Evolutionary conservation across 2,888 invertebrate genomes (phyloP), one percentile per base, ranked within the genome.

Genomic region (Halictus ligatus): DNA sequence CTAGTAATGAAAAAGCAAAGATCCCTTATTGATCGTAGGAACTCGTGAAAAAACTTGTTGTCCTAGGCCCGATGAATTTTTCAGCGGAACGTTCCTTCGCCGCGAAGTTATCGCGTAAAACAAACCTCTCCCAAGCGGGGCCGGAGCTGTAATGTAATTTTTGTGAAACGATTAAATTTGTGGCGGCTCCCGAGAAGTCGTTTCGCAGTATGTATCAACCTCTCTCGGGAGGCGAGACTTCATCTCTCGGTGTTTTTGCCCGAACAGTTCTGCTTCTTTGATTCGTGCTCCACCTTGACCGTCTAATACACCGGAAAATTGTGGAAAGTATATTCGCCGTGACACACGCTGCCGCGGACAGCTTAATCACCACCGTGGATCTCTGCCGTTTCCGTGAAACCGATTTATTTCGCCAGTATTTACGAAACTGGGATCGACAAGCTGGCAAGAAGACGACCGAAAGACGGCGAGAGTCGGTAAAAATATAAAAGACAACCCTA

Each of bases 31-130:
- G 48, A 73, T 48, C 73, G 73, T 7, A 29, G 25, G 29, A 73
- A 25, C 46, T 73, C 73, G 60, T 64, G 60, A 64, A 64, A 54
- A 64, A 64, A 64, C 60, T 64, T 64, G 60, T 64, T 64, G 60
- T 25, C 60, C 60, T 64, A 64, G 60, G 60, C 25, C 60, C 60
- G 60, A 64, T 64, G 60, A 64, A 64, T 64, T 64, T 64, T 64
- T 64, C 60, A 64, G 29, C 29, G 60, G 15, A 7, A 5, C 60
- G 60, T 64, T 29, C 7, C 60, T 64, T 64, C 60, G 29, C 2
- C 60, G 1, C 60, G 60, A 64, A 64, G 29, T 64, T 64, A 64
- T 25, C 60, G 60, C 60, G 29, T 64, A 64, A 64, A 64, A 64
- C 60, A 64, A 29, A 64, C 60, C 60, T 25, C 60, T 29, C 60